These are phyloP conservation scores for Campaea margaritaria DNA, from an alignment of 2,888 invertebrate species.

Conservation along the genomic window DNA sequence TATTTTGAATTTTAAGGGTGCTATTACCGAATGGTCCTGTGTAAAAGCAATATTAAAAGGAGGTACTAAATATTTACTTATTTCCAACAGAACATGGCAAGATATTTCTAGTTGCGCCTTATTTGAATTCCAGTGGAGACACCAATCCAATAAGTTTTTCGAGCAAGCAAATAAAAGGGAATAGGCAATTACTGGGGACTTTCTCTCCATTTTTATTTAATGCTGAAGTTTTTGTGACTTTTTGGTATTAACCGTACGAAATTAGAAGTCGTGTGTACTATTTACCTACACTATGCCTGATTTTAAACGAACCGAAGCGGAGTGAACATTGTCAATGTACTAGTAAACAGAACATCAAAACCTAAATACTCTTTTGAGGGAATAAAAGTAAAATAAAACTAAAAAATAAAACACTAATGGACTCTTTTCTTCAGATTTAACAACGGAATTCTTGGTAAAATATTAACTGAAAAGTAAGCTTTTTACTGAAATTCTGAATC, in stretches of 20 bases:
- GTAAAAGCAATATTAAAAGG: constrained; percentile 2
- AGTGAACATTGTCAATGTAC: not conserved
- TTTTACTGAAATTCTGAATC: not conserved
- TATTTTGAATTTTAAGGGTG: not conserved
- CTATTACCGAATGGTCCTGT: not conserved
- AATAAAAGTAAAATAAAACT: not conserved
- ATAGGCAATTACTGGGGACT: constrained; percentile 39
- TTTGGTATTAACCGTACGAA: constrained; percentile 21
- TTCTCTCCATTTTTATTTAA: constrained; percentile 37
- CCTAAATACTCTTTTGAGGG: not conserved
- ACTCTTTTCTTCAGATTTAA: not conserved
- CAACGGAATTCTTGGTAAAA: not conserved
- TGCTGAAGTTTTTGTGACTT: constrained; percentile 32
- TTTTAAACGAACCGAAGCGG: not conserved
- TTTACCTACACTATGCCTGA: constrained; percentile 30
- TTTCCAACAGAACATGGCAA: constrained; percentile 26
- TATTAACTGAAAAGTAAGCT: not conserved
- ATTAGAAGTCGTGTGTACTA: constrained; percentile 21
- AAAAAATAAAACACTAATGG: not conserved
- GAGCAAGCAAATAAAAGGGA: constrained; percentile 42
- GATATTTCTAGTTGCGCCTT: constrained; percentile 37
- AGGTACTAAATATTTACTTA: constrained; percentile 21
- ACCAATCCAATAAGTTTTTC: constrained; percentile 43
- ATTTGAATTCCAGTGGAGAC: constrained; percentile 43
- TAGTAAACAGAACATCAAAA: not conserved